Percentiles rank a stretch among this genome's conserved stretches.
These are phyloP conservation scores for Aphelenchoides fujianensis DNA, from an alignment of 1,140 invertebrate species.

Conservation along the genomic window DNA sequence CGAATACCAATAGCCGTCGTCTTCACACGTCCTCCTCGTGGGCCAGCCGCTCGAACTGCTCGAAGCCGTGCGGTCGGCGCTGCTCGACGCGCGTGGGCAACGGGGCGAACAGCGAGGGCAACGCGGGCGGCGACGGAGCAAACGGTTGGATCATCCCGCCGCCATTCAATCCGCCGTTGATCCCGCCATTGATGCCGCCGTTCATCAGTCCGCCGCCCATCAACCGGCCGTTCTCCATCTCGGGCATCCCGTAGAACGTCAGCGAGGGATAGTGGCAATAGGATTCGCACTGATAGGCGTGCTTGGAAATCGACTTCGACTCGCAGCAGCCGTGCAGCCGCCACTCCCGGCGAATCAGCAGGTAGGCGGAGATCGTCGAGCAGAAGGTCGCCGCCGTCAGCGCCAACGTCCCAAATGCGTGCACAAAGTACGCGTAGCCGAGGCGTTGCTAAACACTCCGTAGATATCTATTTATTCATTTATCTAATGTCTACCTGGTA, in stretches of 20 bases:
- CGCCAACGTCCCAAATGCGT: slow-evolving; percentile 44
- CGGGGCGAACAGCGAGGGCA: slow-evolving; percentile 24
- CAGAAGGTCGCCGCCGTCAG: slow-evolving; percentile 33
- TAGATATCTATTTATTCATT: no score
- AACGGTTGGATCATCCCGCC: slow-evolving; percentile 7
- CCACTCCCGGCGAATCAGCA: slow-evolving; percentile 36
- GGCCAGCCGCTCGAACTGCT: slow-evolving; percentile 9
- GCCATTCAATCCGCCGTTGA: no score
- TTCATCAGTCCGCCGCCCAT: no score
- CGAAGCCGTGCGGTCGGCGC: slow-evolving; percentile 6
- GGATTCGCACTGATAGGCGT: background rate
- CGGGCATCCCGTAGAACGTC: slow-evolving; percentile 22
- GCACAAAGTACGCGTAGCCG: slow-evolving; percentile 54
- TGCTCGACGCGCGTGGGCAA: slow-evolving; percentile 25
- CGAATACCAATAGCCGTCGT: no score
- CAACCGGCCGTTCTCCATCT: slow-evolving; percentile 1
- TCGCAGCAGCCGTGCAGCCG: slow-evolving; percentile 28
- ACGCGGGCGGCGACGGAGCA: background rate
- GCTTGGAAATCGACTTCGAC: background rate
- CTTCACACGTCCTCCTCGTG: slow-evolving; percentile 23
- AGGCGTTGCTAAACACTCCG: slow-evolving; percentile 48
- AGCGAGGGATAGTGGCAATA: slow-evolving; percentile 20
- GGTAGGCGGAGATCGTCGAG: slow-evolving; percentile 41
- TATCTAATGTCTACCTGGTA: no score
- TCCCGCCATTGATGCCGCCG: no score